Evolutionary conservation across 1,140 invertebrate genomes (phyloP), one percentile per base, ranked within the genome.

Genomic region (Drosophila insularis): DNA sequence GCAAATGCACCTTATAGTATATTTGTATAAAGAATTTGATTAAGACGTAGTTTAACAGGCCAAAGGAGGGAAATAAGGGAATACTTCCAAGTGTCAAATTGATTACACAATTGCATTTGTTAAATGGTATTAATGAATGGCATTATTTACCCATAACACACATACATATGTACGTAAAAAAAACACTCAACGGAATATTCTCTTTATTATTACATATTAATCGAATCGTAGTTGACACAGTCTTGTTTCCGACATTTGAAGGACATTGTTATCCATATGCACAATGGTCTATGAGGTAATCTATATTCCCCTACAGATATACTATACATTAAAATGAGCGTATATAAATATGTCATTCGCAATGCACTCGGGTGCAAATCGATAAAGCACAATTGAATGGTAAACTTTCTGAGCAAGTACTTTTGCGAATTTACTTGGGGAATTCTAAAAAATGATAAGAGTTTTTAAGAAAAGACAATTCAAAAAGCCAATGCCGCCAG

Each of bases 21-120:
- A 37, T 37, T 37, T 37, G 43, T 11, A 50, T 50, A 50, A 6
- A 21, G 21, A 63, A 53, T 17, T 58, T 37, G 55, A 32, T 58
- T 35, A 58, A 58, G 55, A 58, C 55, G 55, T 19, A 58, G 55
- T 58, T 58, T 37, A 35, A 55, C 53, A 55, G 23, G 23, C 10
- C 27, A 13, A 13, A 8, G 13, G 21, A 11, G 23, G 53, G 37
- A 17, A 31, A 37, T 17, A 11, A 61, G 63, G 60, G 61, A 66
- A 63, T 43, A 59, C 64, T 68, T 68, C 71, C 82, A 86, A 86
- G 76, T 82, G 84, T 82, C 80, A 69, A 79, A 80, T 81, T 87
- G 76, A 82, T 87, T 87, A 77, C 73, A 64, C 84, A 87, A 78
- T 17, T 37, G 46, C 56, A 72, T 69, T 71, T 63, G 43, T 43